Evolutionary conservation across 2,797 vertebrate genomes (phyloP), one percentile per base, ranked within the genome.

Genomic region (Meda fulgida): DNA sequence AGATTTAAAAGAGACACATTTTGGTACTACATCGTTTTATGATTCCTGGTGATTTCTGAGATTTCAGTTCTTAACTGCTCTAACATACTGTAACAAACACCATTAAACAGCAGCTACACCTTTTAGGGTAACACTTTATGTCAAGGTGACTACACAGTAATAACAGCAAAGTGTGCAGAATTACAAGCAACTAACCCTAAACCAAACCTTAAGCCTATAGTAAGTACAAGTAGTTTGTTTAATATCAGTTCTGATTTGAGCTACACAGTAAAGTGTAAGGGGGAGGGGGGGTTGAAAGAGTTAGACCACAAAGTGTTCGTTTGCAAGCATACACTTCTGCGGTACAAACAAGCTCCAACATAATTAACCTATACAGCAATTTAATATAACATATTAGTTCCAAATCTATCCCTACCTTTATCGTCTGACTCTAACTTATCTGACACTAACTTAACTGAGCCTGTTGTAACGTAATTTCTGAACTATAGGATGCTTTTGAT

Each of bases 281-380:
- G n/a, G n/a, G n/a, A n/a, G n/a, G n/a, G n/a, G n/a, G n/a, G n/a
- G 6, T 58, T 71, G 18, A 81, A 16, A 58, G 36, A 36, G 1
- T 66, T 21, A 81, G 11, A 71, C 34, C 69, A 71, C 23, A 81
- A 80, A 31, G n/a, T 6, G 51, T 40, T 36, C 1, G 29, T 81
- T 14, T 43, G 53, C 67, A 71, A 81, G 36, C 51, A 70, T 71
- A 31, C 11, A 31, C n/a, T 43, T 71, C 23, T 29, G 48, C 1
- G 2, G 36, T 71, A 70, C 80, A 71, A 71, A 71, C 16, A 7
- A n/a, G 36, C 67, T 69, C 73, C 67, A 71, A 58, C 9, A 40
- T 58, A 81, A 71, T 71, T 60, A 43, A 71, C n/a, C 79, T 40
- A 40, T 55, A 43, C 6, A 71, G 7, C n/a, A 72, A 19, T 31